Percentiles rank a stretch among this genome's conserved stretches.
These are phyloP conservation scores for Dolichallabes microphthalmus DNA, from an alignment of 2,113 vertebrate species.

Conservation along the genomic window DNA sequence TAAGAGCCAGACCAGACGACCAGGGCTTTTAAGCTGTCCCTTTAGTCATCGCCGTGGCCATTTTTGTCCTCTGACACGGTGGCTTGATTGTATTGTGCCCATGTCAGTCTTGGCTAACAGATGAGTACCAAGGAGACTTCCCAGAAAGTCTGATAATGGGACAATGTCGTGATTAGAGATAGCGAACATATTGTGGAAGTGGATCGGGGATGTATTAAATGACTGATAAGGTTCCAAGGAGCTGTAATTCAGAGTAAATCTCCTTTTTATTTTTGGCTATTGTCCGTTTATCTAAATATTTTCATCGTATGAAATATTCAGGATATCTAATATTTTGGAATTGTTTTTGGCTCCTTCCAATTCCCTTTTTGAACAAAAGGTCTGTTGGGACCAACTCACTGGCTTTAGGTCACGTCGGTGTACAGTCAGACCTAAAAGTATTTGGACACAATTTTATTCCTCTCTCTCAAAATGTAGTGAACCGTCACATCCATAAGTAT, in stretches of 20 bases:
- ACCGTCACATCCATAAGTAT: too few species aligned
- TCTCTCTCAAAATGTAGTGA: too few species aligned
- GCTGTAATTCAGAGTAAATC: conserved; percentile 10
- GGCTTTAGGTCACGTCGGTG: neutral
- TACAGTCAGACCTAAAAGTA: too few species aligned
- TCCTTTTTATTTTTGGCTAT: neutral
- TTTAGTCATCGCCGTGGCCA: conserved; percentile 45
- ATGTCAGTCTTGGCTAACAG: conserved; percentile 56
- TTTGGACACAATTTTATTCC: too few species aligned
- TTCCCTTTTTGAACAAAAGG: neutral
- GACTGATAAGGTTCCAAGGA: conserved; percentile 48
- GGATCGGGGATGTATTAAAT: conserved; percentile 44
- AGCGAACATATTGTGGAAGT: conserved; percentile 74
- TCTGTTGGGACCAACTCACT: neutral
- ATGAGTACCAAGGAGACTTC: conserved; percentile 60
- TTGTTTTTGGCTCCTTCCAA: neutral
- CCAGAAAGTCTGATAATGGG: conserved; percentile 61
- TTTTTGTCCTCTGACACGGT: conserved; percentile 42
- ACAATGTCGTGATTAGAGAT: conserved; percentile 77
- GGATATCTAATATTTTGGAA: neutral
- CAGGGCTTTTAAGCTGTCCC: conserved; percentile 56
- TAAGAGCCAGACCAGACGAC: conserved; percentile 65
- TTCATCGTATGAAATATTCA: neutral
- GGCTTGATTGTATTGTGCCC: conserved; percentile 39
- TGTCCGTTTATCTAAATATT: neutral